These are phyloP conservation scores for Morpho deidamia DNA, from an alignment of 2,888 invertebrate genomes.

Conservation along the genomic window DNA sequence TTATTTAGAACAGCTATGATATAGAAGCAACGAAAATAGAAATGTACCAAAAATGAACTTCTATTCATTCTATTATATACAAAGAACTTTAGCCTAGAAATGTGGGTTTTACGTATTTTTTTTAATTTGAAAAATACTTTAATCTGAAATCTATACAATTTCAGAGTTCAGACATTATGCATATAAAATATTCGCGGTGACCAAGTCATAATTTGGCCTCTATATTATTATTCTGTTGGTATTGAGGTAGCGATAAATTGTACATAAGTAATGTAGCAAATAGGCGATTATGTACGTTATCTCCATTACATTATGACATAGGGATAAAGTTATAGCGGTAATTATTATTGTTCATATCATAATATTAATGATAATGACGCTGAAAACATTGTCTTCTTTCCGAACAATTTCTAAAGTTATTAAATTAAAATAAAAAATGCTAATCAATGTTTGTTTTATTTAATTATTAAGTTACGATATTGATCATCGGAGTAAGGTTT, in stretches of 20 bases:
- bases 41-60: no score
- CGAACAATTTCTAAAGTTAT: slow-evolving; percentile 87
- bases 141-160: slow-evolving; percentile 9
- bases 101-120: not conserved
- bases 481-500: no score
- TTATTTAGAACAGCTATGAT: no score
- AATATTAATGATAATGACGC: slow-evolving; percentile 80
- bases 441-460: slow-evolving; percentile 59
- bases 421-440: slow-evolving; percentile 78
- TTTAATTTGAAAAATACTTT: not conserved
- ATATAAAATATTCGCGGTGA: slow-evolving; percentile 44
- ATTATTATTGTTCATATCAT: slow-evolving; percentile 84
- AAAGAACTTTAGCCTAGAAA: no score
- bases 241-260: slow-evolving; percentile 54
- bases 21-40: no score
- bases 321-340: slow-evolving; percentile 69
- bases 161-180: slow-evolving; percentile 4
- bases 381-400: slow-evolving; percentile 84
- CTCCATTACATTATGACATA: slow-evolving; percentile 68
- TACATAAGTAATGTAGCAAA: slow-evolving; percentile 61
- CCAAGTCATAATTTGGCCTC: slow-evolving; percentile 37
- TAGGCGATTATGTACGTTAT: slow-evolving; percentile 66
- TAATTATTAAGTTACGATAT: not conserved
- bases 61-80: no score
- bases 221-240: slow-evolving; percentile 41